Evolutionary conservation across 2,888 invertebrate species (phyloP).

Genomic region (Abscondita cerata): DNA sequence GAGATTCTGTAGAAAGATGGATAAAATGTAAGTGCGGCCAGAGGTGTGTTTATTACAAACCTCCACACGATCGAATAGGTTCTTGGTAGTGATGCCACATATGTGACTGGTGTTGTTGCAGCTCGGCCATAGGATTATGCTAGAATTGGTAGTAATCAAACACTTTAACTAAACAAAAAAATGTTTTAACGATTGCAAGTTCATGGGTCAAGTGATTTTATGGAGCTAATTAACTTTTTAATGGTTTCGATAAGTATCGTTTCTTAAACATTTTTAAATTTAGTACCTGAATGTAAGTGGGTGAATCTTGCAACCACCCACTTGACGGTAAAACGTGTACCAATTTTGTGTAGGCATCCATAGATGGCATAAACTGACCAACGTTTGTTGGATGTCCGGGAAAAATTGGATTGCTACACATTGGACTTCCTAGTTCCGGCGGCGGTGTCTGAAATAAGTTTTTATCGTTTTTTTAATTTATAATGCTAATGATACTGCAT

Average conservation of each 20-base stretch:
- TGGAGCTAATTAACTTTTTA: neutral
- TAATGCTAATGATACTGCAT: neutral
- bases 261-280: neutral
- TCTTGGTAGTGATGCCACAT: conserved; percentile 54
- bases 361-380: conserved; percentile 50
- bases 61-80: conserved; percentile 39
- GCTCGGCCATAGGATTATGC: conserved; percentile 50
- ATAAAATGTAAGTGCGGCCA: too few species aligned
- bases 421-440: conserved; percentile 44
- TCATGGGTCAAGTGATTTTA: neutral
- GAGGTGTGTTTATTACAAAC: conserved; percentile 8
- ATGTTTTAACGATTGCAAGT: conserved; percentile 1
- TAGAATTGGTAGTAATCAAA: conserved; percentile 10
- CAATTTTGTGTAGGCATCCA: conserved; percentile 49
- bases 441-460: conserved; percentile 42
- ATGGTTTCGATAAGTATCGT: neutral
- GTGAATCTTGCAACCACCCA: conserved; percentile 43
- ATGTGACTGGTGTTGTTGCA: conserved; percentile 51
- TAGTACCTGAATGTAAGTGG: conserved; percentile 48
- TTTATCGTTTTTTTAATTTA: neutral
- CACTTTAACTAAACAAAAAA: neutral
- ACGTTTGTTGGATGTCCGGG: conserved; percentile 44
- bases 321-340: conserved; percentile 46
- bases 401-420: conserved; percentile 50
- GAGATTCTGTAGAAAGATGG: conserved; percentile 14